These are phyloP conservation scores for Trididemnum miniatum DNA, from an alignment of 23 tunicate species.

Conservation along the genomic window DNA sequence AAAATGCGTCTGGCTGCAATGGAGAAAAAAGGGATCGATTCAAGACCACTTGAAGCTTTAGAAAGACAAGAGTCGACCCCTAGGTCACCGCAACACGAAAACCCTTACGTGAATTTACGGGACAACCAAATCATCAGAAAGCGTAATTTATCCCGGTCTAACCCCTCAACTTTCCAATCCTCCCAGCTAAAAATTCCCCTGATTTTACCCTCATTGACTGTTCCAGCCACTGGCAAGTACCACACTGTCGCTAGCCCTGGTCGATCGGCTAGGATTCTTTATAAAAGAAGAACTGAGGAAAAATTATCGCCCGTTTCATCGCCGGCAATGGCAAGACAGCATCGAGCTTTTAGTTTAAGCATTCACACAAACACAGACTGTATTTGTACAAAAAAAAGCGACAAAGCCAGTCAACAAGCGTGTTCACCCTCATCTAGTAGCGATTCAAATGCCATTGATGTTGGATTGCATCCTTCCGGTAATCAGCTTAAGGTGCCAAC, in stretches of 20 bases:
- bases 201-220: background rate
- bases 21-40: conserved; percentile 35
- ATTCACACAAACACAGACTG: too few species aligned
- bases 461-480: too few species aligned
- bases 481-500: too few species aligned
- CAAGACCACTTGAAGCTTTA: background rate
- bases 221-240: conserved; percentile 30
- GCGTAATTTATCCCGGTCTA: conserved; percentile 43
- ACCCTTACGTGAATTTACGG: conserved; percentile 36
- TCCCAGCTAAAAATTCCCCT: background rate
- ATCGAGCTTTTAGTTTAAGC: background rate
- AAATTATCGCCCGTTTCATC: conserved; percentile 10
- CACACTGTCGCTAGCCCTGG: conserved; percentile 79
- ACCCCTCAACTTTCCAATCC: background rate
- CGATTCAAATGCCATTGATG: too few species aligned
- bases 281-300: background rate
- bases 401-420: too few species aligned
- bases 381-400: too few species aligned
- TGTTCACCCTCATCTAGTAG: too few species aligned
- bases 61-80: background rate
- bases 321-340: background rate
- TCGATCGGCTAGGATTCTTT: conserved; percentile 23
- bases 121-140: conserved; percentile 49
- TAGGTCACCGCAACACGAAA: background rate
- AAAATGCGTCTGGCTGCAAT: conserved; percentile 69